Evolutionary conservation across 2,797 vertebrate species (phyloP), one percentile per base, ranked within the genome.

Genomic region (Phataginus tricuspis): DNA sequence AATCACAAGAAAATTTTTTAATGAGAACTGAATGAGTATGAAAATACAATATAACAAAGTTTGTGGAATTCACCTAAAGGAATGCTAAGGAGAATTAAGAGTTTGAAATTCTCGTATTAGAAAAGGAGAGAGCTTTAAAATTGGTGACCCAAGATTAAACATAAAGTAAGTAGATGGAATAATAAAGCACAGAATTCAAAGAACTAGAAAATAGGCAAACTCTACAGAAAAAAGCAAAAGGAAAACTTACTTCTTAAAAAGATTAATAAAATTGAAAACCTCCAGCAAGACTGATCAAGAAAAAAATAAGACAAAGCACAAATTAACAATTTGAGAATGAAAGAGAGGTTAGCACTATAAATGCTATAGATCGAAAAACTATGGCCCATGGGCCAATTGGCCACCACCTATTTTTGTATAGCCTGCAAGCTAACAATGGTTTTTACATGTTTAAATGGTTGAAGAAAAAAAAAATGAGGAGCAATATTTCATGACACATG

Each of bases 91-190:
- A 2, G 21, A 78, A 45, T 61, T 64, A 27, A n/a, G 31, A 77
- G 14, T 23, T 57, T 84, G 86, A 92, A 88, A 94, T 21, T 94
- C 63, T 86, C 86, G 7, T 45, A 64, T 85, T 92, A 77, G 77
- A 88, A 84, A 53, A 72, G 37, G 16, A 66, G 25, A 18, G 25
- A 93, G 4, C 11, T 84, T 93, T 80, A 64, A 82, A 68, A 68
- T 53, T 61, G 4, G 37, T 71, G 31, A 71, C 14, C 8, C 86
- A 57, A 86, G 13, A 49, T 69, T 37, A 80, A 86, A 51, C 29
- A 57, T 63, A 64, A 84, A 78, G n/a, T 51, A 80, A 80, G 19
- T 9, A 57, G 12, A 71, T 64, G 15, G 31, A 86, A 51, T 51
- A 85, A 77, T n/a, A 86, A 83, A 90, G 25, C 64, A 49, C 16